phyloP scores from a whole-genome alignment of 2,113 vertebrate species.

The Hiodon tergisus region DNA sequence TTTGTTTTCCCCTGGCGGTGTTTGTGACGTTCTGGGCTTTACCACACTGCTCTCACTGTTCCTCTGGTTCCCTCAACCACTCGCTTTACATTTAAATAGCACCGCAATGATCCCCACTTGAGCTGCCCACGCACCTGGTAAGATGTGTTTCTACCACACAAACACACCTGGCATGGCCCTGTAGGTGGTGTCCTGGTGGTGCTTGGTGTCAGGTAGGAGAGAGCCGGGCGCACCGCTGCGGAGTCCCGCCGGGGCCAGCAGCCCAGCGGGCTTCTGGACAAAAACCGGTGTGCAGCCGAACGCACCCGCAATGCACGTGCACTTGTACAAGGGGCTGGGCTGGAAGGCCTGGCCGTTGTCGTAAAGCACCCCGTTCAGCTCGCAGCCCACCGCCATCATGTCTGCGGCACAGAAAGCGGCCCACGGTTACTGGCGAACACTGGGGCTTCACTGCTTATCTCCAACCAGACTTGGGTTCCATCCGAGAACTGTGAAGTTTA shows the following conservation, averaged over 20 bases:
- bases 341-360: conserved; percentile 85
- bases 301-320: conserved; percentile 82
- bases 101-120: not conserved
- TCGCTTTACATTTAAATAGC: too few relatives aligned
- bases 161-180: conserved; percentile 78
- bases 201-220: conserved; percentile 53
- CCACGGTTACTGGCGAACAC: not conserved
- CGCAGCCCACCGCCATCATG: conserved; percentile 86
- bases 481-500: too few relatives aligned
- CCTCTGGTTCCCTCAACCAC: too few relatives aligned
- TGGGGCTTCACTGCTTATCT: too few relatives aligned
- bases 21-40: too few relatives aligned
- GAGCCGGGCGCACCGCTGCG: conserved; percentile 53
- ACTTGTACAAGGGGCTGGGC: conserved; percentile 78
- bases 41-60: too few relatives aligned
- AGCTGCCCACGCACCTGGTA: not conserved
- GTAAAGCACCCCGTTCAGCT: conserved; percentile 78
- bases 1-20: not conserved
- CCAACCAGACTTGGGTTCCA: too few relatives aligned
- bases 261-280: conserved; percentile 59
- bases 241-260: conserved; percentile 45
- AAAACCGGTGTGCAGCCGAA: conserved; percentile 86
- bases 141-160: conserved; percentile 6
- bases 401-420: conserved; percentile 58
- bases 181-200: conserved; percentile 66